A percentile compares a stretch with the other conserved stretches of the same genome.
Conservation (phyloP, 2,888 invertebrate genomes). For the Apantesis nais region DNA sequence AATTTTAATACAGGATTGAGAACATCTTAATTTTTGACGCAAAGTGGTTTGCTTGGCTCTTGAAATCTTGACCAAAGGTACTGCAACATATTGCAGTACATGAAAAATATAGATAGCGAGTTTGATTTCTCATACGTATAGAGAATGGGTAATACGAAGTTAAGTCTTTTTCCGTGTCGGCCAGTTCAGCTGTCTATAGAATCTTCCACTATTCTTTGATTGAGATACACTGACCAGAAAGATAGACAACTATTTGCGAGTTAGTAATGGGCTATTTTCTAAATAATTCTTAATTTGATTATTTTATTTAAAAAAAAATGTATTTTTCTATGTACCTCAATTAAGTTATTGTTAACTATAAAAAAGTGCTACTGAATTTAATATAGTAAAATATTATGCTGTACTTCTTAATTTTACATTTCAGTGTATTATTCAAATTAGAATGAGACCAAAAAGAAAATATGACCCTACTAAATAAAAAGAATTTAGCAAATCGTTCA, state of each 20-base stretch:
- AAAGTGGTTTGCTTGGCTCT: neutral
- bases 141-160: constrained; percentile 22
- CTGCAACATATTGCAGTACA: neutral
- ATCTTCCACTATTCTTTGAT: constrained; percentile 38
- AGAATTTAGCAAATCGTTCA: too few relatives aligned
- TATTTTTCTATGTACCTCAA: too few relatives aligned
- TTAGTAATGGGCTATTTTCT: too few relatives aligned
- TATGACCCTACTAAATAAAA: too few relatives aligned
- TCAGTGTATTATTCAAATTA: neutral
- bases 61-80: neutral
- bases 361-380: too few relatives aligned
- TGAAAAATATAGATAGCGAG: neutral
- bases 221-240: constrained; percentile 21
- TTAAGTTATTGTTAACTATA: too few relatives aligned
- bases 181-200: constrained; percentile 43
- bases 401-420: neutral
- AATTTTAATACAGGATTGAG: neutral
- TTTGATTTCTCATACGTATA: constrained; percentile 19
- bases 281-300: neutral
- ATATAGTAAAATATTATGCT: too few relatives aligned
- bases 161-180: constrained; percentile 48
- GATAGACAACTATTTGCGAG: neutral
- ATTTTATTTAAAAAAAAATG: neutral
- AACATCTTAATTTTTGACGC: neutral
- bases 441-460: too few relatives aligned